Evolutionary conservation across 2,888 invertebrate species (phyloP).

Genomic region (Pristionchus maxplancki): DNA sequence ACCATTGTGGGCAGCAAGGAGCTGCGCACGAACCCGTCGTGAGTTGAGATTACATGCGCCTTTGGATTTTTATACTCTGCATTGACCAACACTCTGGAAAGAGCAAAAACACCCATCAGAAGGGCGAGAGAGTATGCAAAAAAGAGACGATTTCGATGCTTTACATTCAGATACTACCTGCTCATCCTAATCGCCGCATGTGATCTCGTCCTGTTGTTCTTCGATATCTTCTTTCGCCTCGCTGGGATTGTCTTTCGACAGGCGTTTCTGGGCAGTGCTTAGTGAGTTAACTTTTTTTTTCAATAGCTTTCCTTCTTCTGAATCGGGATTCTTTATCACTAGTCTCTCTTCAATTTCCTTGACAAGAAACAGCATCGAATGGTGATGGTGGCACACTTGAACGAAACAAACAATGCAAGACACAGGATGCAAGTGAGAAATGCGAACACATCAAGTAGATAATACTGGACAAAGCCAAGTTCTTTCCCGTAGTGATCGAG

Average conservation of each 20-base stretch:
- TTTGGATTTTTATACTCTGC: too few species aligned
- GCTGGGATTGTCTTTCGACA: neutral
- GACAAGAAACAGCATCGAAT: neutral
- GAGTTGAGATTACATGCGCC: neutral
- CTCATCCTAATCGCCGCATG: neutral
- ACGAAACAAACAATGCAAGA: neutral
- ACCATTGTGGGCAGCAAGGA: neutral
- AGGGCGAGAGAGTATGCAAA: too few species aligned
- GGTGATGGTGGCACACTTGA: neutral
- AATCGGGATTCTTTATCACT: neutral
- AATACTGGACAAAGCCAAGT: constrained; percentile 6
- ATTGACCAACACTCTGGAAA: too few species aligned
- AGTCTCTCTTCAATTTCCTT: neutral
- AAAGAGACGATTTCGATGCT: neutral
- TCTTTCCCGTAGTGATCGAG: constrained; percentile 14
- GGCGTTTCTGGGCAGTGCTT: neutral
- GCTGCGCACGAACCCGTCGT: neutral
- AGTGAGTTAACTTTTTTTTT: too few species aligned
- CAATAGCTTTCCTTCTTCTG: too few species aligned
- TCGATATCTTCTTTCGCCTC: neutral
- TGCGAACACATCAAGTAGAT: constrained; percentile 17
- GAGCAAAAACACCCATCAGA: too few species aligned
- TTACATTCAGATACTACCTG: neutral
- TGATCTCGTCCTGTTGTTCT: neutral
- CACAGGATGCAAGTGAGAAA: neutral